phyloP scores from a whole-genome alignment of 2,113 vertebrate species.

The Nansenia antarctica region DNA sequence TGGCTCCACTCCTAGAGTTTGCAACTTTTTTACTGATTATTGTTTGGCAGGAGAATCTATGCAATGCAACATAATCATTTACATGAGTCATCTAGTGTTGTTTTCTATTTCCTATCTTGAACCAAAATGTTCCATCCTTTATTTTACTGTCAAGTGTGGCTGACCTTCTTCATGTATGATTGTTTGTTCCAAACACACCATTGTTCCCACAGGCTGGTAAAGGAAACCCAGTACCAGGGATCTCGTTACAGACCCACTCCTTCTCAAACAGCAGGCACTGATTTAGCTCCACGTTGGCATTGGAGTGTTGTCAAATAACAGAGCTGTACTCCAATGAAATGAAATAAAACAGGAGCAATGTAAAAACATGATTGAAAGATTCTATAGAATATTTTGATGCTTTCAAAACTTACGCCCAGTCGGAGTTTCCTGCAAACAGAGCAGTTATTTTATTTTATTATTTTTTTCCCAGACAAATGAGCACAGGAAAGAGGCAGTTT shows the following conservation, averaged over 20 bases:
- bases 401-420: neutral
- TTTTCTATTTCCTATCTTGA: neutral
- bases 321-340: too few species aligned
- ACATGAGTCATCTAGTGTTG: neutral
- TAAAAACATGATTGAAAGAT: neutral
- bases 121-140: neutral
- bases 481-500: slow-evolving; percentile 54
- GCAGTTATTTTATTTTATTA: slow-evolving; percentile 17
- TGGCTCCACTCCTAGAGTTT: too few species aligned
- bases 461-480: slow-evolving; percentile 41
- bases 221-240: neutral
- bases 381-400: too few species aligned
- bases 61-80: neutral
- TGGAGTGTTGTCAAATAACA: neutral
- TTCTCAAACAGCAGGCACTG: neutral
- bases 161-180: neutral
- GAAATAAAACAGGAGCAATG: too few species aligned
- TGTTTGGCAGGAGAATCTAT: too few species aligned
- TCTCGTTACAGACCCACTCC: neutral
- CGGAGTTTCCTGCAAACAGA: slow-evolving; percentile 27
- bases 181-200: neutral
- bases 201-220: neutral
- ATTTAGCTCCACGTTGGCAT: neutral
- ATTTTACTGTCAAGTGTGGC: neutral
- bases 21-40: neutral